Evolutionary conservation across 2,797 vertebrate genomes (phyloP).

Genomic region (Iguana delicatissima): DNA sequence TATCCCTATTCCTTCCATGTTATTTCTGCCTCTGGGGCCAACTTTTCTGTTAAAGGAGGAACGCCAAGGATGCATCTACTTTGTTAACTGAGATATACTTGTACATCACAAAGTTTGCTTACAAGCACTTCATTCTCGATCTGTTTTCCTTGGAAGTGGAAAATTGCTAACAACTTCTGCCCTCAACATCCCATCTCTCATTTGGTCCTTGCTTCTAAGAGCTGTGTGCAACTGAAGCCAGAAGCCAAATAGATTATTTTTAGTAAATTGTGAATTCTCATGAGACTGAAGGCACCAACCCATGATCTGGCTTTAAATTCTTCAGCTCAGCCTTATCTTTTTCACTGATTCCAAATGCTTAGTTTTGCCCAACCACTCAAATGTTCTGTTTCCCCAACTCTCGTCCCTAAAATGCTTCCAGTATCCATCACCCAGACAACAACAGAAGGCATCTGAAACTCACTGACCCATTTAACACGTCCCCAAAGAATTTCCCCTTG

Average conservation of each 20-base stretch:
- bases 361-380: constrained; percentile 41
- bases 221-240: background rate
- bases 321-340: constrained; percentile 11
- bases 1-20: no score
- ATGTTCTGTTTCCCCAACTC: background rate
- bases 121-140: background rate
- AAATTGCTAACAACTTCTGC: constrained; percentile 27
- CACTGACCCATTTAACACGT: constrained; percentile 79
- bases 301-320: background rate
- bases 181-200: background rate
- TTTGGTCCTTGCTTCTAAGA: constrained; percentile 10
- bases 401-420: constrained; percentile 64
- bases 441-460: constrained; percentile 72
- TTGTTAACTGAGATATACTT: no score
- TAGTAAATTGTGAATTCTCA: background rate
- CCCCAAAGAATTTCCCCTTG: constrained; percentile 74
- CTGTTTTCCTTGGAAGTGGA: background rate
- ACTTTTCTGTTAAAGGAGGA: no score
- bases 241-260: constrained; percentile 31
- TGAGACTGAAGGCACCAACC: background rate
- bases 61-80: no score
- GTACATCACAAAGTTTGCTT: background rate
- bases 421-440: constrained; percentile 78
- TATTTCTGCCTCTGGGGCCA: no score
- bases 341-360: constrained; percentile 62